phyloP scores from a whole-genome alignment of 2,113 vertebrate species.

The Craseonycteris thonglongyai region DNA sequence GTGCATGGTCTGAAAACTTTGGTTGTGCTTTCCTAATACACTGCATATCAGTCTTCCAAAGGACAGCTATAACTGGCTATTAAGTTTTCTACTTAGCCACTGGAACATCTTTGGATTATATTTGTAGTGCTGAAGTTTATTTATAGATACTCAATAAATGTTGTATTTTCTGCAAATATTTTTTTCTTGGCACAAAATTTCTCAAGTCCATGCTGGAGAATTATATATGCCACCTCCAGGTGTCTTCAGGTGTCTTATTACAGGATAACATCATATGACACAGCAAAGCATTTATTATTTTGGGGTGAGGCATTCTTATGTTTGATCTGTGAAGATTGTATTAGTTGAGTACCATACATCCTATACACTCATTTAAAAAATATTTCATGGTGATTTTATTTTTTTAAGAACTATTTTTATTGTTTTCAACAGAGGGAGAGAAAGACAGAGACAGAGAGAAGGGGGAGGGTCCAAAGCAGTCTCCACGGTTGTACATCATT shows the following conservation, averaged over 20 bases:
- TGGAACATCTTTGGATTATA: not conserved
- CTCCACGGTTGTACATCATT: too few species aligned
- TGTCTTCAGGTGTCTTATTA: not conserved
- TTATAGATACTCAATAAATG: not conserved
- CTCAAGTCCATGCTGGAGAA: not conserved
- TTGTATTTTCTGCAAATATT: not conserved
- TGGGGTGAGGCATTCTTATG: not conserved
- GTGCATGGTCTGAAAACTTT: not conserved
- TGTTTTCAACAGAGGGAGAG: too few species aligned
- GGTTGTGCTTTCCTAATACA: not conserved
- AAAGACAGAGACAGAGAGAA: too few species aligned
- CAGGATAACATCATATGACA: not conserved
- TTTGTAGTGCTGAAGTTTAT: not conserved
- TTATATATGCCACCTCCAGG: not conserved
- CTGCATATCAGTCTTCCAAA: not conserved
- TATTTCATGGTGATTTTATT: not conserved
- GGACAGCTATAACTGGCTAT: not conserved
- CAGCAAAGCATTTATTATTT: not conserved
- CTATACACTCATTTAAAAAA: not conserved
- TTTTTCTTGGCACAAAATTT: not conserved
- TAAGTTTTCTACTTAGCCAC: not conserved
- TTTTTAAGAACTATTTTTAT: too few species aligned
- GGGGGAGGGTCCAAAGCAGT: too few species aligned
- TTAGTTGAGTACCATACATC: not conserved
- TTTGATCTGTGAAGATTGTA: not conserved